These are phyloP conservation scores for Drosophila imparisetae DNA, from an alignment of 2,888 invertebrate species.

Conservation along the genomic window DNA sequence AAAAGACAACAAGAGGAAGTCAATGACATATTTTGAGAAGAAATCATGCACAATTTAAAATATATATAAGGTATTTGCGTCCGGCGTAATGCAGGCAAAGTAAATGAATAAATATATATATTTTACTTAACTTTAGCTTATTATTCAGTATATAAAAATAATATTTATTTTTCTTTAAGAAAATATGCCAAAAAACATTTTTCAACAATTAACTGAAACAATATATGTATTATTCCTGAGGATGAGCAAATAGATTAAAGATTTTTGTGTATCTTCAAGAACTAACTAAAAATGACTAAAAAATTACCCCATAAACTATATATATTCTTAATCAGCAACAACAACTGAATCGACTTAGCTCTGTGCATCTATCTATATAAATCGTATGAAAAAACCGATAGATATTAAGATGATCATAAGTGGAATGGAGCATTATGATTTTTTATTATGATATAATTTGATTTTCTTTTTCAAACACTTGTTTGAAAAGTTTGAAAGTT, in stretches of 20 bases:
- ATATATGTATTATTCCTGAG: neutral
- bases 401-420: neutral
- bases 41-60: conserved; percentile 6
- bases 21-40: conserved; percentile 33
- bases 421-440: neutral
- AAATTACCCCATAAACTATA: neutral
- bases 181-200: conserved; percentile 12
- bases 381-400: neutral
- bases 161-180: conserved; percentile 11
- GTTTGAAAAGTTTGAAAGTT: neutral
- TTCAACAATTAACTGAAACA: neutral
- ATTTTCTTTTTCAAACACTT: too few relatives aligned
- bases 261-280: neutral
- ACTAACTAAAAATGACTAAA: too few relatives aligned
- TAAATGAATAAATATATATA: neutral
- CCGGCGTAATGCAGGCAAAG: conserved; percentile 22
- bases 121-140: conserved; percentile 2
- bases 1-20: conserved; percentile 8
- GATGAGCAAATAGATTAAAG: neutral
- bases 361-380: too few relatives aligned
- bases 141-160: conserved; percentile 2
- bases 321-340: neutral
- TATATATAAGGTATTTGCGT: conserved; percentile 27
- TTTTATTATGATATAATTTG: neutral
- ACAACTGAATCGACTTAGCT: too few relatives aligned